Base-by-base conservation (phyloP, 2,888 invertebrate genomes). In the Drosophila nr. fundita region DNA sequence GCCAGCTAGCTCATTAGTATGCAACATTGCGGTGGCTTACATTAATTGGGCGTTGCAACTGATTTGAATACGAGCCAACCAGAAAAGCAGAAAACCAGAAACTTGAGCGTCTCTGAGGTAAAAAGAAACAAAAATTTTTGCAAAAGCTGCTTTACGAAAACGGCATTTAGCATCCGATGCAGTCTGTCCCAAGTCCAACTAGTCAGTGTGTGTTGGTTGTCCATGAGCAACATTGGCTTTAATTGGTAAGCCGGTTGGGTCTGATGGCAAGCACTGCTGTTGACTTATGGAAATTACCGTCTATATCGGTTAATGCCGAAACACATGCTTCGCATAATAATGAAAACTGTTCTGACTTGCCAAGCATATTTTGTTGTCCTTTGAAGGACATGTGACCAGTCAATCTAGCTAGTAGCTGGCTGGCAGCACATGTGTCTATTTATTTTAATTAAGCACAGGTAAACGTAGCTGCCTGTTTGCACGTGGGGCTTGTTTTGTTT, bases 31-130 rank as follows among this genome's bases (percentile, higher is more conserved):
- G 82, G 80, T 80, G 76, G 77, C 83, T 80, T 90, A 90, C 90
- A 90, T 90, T 90, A 90, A 90, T 90, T 90, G 90, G 90, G 90
- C 90, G 89, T 86, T 90, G 89, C 90, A 90, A 82, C 87, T 89
- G 90, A 90, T 90, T 90, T 90, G 87, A 90, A 90, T 89, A 89
- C 87, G 78, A 71, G 80, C 66, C 71, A 60, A 60, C 40, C 52
- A 60, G 68, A 45, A 32, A 50, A 32, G 15, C 65, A 58, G 63
- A 45, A 45, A 57, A 21, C 27, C 66, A 63, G 55, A 67, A 60
- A 60, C 53, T 52, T 32, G 32, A 27, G 55, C 21, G 48, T n/a
- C 21, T 45, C 45, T 15, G 15, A 45, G 15, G 27, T 32, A 50
- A 72, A 54, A 63, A 30, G 58, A 36, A 52, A 57, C 57, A 63